Evolutionary conservation across 1,140 invertebrate species (phyloP), one percentile per base, ranked within the genome.

Genomic region (Bactericera cockerelli): DNA sequence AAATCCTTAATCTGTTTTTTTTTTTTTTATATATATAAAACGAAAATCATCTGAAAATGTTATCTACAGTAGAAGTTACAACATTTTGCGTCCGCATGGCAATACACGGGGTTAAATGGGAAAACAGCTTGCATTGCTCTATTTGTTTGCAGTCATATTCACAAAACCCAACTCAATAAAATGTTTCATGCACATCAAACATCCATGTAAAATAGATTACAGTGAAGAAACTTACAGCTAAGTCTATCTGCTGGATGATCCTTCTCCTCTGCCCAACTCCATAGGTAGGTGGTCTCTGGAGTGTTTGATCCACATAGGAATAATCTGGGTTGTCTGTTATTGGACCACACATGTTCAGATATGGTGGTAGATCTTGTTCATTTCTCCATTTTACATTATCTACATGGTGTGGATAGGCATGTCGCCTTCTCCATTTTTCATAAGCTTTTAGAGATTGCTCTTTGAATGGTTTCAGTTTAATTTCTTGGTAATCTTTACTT

Each of bases 401-500:
- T 49, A 49, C 42, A 22, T 49, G 42, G 19, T 49, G 42, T 6
- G 42, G 42, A 6, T 6, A 49, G 8, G 8, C 3, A 4, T 6
- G n/a, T n/a, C 19, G n/a, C n/a, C 42, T 49, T 22, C 42, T 49
- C 4, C 4, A 49, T n/a, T 49, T 49, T 49, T 49, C 8, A 10
- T 6, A 3, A 49, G 4, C 42, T 22, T 19, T 49, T 16, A 22
- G 4, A n/a, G 22, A 22, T 16, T 49, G 42, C n/a, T 49, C 42
- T 19, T 19, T 49, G 19, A 49, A 49, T 49, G 42, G 42, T n/a
- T 49, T 49, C 22, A 49, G 19, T 49, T 49, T 49, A 49, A 49
- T 49, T 49, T 49, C 22, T 10, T 49, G n/a, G 22, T 49, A 49
- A 19, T 49, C 42, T 19, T 49, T 49, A 10, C 4, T 49, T 16